Conservation (phyloP, 2,888 invertebrate genomes). For the Hetaerina titia region DNA sequence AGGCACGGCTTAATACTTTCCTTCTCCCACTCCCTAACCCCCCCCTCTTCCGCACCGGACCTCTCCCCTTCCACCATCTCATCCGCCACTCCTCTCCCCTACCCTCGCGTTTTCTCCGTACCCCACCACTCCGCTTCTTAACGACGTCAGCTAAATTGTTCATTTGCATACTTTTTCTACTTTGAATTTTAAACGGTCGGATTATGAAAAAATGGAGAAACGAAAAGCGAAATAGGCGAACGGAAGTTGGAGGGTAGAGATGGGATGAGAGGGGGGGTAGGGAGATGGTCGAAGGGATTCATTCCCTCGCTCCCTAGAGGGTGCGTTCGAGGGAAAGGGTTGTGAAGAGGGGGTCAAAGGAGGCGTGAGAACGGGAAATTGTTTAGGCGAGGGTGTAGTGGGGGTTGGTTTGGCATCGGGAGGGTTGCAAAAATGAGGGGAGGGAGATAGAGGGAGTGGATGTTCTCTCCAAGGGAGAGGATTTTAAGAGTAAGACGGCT, state of each 20-base stretch:
- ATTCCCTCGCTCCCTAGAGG: not conserved
- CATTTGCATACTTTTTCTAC: slow-evolving; percentile 39
- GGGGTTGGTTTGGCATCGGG: not conserved
- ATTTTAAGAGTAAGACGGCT: not conserved
- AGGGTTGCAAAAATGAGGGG: not conserved
- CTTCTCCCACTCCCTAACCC: not conserved
- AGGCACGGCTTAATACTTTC: slow-evolving; percentile 32
- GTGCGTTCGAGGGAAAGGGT: too few relatives aligned
- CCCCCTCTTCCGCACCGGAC: not conserved
- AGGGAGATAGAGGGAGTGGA: not conserved
- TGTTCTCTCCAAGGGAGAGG: not conserved
- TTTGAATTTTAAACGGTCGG: slow-evolving; percentile 27
- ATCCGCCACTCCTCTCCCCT: not conserved
- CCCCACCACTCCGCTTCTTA: not conserved
- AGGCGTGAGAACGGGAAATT: not conserved
- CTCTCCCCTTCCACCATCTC: not conserved
- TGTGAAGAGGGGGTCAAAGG: not conserved
- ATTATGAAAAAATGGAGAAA: not conserved
- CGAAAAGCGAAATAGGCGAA: not conserved
- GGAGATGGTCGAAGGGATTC: not conserved
- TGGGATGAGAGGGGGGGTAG: not conserved
- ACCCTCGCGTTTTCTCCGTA: not conserved
- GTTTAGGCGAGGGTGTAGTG: not conserved
- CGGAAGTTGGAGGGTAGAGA: not conserved
- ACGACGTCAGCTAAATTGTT: slow-evolving; percentile 22